Evolutionary conservation across 2,797 vertebrate species (phyloP).

Genomic region (Paguma larvata): DNA sequence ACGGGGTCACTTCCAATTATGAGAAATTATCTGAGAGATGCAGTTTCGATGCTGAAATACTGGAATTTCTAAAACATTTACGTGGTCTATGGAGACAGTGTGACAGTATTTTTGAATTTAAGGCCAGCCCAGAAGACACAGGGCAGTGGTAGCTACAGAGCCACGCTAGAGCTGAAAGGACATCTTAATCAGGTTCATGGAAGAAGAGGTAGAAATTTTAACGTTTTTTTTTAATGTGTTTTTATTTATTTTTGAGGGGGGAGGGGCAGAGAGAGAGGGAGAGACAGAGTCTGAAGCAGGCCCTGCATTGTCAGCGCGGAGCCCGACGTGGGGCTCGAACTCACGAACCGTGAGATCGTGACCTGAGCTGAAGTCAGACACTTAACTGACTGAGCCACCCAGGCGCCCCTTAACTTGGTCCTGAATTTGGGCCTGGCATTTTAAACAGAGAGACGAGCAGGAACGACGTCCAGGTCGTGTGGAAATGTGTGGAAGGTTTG

Average conservation of each 20-base stretch:
- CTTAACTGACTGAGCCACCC: neutral
- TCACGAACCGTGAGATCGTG: neutral
- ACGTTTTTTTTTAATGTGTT: neutral
- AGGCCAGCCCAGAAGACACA: neutral
- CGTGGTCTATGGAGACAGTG: neutral
- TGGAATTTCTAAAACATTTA: constrained; percentile 23
- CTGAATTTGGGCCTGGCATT: neutral
- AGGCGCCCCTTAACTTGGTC: neutral
- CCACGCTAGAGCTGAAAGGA: neutral
- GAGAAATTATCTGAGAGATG: constrained; percentile 51
- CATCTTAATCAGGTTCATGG: no score
- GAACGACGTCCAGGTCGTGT: neutral
- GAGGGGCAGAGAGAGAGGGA: neutral
- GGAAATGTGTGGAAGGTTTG: neutral
- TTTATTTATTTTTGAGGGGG: neutral
- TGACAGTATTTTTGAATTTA: constrained; percentile 44
- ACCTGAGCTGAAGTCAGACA: neutral
- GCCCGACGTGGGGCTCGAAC: neutral
- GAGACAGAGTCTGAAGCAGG: neutral
- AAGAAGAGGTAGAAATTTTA: no score
- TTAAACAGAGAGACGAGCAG: constrained; percentile 27
- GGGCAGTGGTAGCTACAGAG: neutral
- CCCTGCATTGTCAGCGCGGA: neutral
- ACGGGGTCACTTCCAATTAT: neutral
- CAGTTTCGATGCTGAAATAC: constrained; percentile 51